These are phyloP conservation scores for Eumerus sabulonum DNA, from an alignment of 2,888 invertebrate genomes.

Conservation along the genomic window DNA sequence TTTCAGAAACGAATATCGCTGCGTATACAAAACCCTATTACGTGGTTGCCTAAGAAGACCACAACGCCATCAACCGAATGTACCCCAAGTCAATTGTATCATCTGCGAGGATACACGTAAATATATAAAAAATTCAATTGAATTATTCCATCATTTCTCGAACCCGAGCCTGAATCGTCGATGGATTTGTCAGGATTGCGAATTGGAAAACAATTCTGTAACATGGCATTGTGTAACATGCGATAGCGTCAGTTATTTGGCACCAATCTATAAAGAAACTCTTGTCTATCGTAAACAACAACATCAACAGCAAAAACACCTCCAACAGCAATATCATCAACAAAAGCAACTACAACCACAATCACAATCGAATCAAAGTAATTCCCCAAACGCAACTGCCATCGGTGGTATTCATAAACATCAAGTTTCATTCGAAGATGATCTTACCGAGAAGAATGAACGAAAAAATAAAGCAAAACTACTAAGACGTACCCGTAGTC, in stretches of 20 bases:
- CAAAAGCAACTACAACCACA: constrained; percentile 64
- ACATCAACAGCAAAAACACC: constrained; percentile 66
- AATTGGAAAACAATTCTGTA: constrained; percentile 78
- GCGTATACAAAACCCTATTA: constrained; percentile 78
- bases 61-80: constrained; percentile 76
- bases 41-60: constrained; percentile 77
- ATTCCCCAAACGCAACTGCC: constrained; percentile 26
- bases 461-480: constrained; percentile 69
- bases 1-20: constrained; percentile 77
- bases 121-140: constrained; percentile 77
- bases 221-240: constrained; percentile 79
- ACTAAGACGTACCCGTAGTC: constrained; percentile 77
- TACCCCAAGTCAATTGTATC: constrained; percentile 75
- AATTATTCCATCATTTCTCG: constrained; percentile 78
- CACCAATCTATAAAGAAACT: constrained; percentile 79
- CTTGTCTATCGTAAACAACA: constrained; percentile 71
- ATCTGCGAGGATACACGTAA: constrained; percentile 78
- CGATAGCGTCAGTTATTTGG: constrained; percentile 78
- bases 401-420: constrained; percentile 54
- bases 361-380: constrained; percentile 59
- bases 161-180: constrained; percentile 78
- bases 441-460: constrained; percentile 67
- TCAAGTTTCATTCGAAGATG: constrained; percentile 69
- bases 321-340: constrained; percentile 57
- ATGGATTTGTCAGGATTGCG: constrained; percentile 79